Percentiles rank a stretch among this genome's conserved stretches.
Evolutionary conservation across 2,797 vertebrate species (phyloP).

Genomic region (Cryptoblepharus egeriae): DNA sequence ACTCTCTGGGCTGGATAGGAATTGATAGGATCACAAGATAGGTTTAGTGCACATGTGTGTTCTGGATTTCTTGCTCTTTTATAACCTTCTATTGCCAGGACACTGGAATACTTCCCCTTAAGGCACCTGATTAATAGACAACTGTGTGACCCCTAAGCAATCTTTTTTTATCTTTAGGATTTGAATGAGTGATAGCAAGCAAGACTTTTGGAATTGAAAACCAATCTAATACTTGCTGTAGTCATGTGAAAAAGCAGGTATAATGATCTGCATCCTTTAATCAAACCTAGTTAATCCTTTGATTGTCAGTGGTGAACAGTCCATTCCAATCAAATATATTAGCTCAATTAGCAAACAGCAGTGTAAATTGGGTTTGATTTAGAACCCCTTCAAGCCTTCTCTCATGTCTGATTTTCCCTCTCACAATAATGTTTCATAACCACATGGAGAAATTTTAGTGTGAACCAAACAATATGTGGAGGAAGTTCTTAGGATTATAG

Average conservation of each 20-base stretch:
- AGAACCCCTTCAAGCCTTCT: background rate
- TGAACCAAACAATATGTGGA: background rate
- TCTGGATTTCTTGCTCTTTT: background rate
- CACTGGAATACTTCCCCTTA: too few species aligned
- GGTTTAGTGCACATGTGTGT: background rate
- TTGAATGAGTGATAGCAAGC: background rate
- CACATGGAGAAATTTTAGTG: background rate
- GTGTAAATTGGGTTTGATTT: background rate
- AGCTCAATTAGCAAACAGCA: constrained; percentile 6
- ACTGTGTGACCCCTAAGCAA: background rate
- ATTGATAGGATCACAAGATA: background rate
- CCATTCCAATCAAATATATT: background rate
- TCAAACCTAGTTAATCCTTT: background rate
- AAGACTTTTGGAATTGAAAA: background rate
- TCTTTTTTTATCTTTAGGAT: background rate
- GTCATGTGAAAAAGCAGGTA: background rate
- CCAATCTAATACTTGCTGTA: background rate
- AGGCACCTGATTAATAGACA: background rate
- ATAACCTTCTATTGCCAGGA: background rate
- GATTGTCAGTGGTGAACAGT: background rate
- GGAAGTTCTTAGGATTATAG: background rate
- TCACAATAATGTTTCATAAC: background rate
- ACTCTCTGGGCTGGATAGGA: too few species aligned
- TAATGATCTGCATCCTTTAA: background rate
- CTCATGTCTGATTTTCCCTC: background rate